These are phyloP conservation scores for Mycalesis mineus DNA, from an alignment of 2,888 invertebrate genomes.

Conservation along the genomic window DNA sequence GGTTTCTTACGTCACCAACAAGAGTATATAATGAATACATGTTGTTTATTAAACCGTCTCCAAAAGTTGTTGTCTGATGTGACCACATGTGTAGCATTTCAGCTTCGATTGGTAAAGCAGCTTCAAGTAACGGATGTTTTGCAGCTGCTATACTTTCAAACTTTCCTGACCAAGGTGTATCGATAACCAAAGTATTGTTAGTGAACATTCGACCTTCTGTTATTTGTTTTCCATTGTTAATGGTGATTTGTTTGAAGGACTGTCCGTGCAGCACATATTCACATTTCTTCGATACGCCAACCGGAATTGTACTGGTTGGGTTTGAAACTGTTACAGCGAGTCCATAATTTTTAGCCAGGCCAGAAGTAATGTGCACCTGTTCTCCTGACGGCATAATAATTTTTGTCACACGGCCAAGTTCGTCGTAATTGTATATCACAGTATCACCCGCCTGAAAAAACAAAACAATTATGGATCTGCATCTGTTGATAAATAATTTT, in stretches of 20 bases:
- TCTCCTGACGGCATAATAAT: slow-evolving; percentile 95
- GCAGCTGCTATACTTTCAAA: slow-evolving; percentile 87
- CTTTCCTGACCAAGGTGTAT: slow-evolving; percentile 85
- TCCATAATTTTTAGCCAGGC: slow-evolving; percentile 86
- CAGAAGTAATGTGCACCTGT: slow-evolving; percentile 87
- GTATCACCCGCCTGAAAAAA: slow-evolving; percentile 86
- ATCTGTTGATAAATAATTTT: too few species aligned
- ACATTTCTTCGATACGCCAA: slow-evolving; percentile 76
- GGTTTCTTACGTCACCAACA: slow-evolving; percentile 90
- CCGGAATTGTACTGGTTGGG: slow-evolving; percentile 70
- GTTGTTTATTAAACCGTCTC: slow-evolving; percentile 84
- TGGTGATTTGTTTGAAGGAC: slow-evolving; percentile 82
- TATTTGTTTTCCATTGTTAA: slow-evolving; percentile 84
- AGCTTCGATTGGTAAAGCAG: slow-evolving; percentile 90
- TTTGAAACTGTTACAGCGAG: slow-evolving; percentile 84
- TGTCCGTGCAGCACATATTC: slow-evolving; percentile 81
- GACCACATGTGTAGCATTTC: slow-evolving; percentile 95
- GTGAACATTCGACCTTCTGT: slow-evolving; percentile 86
- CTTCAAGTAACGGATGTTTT: slow-evolving; percentile 89
- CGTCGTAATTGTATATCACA: slow-evolving; percentile 94
- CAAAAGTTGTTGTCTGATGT: slow-evolving; percentile 87
- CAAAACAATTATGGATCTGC: not conserved
- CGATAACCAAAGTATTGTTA: slow-evolving; percentile 87
- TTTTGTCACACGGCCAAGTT: slow-evolving; percentile 90
- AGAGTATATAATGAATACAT: slow-evolving; percentile 90